Evolutionary conservation across 2,113 vertebrate species (phyloP).

Genomic region (Opisthocomus hoazin): DNA sequence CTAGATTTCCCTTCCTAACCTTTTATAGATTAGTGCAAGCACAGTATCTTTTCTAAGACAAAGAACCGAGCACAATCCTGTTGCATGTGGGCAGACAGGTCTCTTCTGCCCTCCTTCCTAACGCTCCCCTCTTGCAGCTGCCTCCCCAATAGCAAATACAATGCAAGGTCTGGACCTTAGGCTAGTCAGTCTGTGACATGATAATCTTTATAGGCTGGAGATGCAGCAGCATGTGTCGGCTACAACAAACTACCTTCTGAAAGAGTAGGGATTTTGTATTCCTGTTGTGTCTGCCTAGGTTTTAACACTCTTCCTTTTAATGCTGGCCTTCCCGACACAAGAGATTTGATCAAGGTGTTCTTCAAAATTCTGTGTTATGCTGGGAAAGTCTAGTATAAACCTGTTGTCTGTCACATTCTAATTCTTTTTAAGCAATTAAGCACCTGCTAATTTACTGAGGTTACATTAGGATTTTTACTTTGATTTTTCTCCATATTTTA

Average conservation of each 20-base stretch:
- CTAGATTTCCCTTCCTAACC: neutral
- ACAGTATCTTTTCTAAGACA: neutral
- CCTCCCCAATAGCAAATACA: neutral
- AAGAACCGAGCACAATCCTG: neutral
- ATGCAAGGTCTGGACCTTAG: neutral
- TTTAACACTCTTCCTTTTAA: neutral
- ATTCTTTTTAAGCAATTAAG: constrained; percentile 67
- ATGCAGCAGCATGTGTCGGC: neutral
- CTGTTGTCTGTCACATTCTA: constrained; percentile 62
- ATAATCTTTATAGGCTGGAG: neutral
- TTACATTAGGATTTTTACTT: constrained; percentile 49
- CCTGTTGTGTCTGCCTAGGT: neutral
- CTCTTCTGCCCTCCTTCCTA: neutral
- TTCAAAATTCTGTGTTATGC: constrained; percentile 42
- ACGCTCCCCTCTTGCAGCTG: rapidly evolving
- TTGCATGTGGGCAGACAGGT: neutral
- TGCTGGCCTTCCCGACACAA: neutral
- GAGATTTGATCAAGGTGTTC: constrained; percentile 58
- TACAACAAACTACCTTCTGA: neutral
- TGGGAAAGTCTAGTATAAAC: constrained; percentile 42
- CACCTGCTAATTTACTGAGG: constrained; percentile 52
- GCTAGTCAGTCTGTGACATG: neutral
- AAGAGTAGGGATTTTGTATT: neutral
- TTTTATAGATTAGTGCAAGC: neutral
- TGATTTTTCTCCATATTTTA: constrained; percentile 36